Conservation (phyloP, 2,113 vertebrate species). For the Tenrec ecaudatus region DNA sequence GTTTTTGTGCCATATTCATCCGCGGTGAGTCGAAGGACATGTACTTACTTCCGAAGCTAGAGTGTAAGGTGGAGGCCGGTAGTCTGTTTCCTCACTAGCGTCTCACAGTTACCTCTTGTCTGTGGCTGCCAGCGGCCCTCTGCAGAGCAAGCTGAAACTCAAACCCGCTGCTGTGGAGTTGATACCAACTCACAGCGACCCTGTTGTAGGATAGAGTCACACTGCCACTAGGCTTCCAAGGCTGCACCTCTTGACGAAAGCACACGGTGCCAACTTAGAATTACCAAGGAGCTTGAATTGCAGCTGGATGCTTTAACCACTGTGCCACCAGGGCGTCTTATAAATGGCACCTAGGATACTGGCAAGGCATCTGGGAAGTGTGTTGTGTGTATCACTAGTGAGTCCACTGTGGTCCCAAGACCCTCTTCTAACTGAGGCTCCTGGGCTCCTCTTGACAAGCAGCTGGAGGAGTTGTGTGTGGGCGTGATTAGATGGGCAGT, state of each 20-base stretch:
- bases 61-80: neutral
- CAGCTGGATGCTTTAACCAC: neutral
- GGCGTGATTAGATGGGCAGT: neutral
- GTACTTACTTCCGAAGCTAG: neutral
- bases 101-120: neutral
- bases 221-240: neutral
- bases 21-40: slow-evolving; percentile 27
- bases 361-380: neutral
- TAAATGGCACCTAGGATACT: neutral
- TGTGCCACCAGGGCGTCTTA: neutral
- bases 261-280: neutral
- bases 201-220: neutral
- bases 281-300: neutral
- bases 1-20: neutral
- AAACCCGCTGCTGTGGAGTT: neutral
- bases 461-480: neutral
- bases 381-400: neutral
- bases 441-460: neutral
- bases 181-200: neutral
- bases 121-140: neutral
- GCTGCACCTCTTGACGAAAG: neutral
- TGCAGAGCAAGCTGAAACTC: neutral
- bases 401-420: slow-evolving; percentile 17
- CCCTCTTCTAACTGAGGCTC: neutral
- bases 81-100: neutral